Conservation (phyloP, 1,140 invertebrate species). For the Ruditapes philippinarum region DNA sequence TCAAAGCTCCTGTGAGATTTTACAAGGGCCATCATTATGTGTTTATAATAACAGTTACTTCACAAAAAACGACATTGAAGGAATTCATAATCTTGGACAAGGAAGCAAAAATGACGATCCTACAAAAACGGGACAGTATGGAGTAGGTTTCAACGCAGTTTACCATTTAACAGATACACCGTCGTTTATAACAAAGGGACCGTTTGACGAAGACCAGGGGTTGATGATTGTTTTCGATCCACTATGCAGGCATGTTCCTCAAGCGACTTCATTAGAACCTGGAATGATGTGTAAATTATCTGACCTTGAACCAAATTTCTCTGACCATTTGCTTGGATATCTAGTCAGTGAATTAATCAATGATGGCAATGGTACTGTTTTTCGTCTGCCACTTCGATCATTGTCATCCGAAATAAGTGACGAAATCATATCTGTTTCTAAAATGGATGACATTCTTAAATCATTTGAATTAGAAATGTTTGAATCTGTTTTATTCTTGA, state of each 20-base stretch:
- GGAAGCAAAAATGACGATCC: slow-evolving; percentile 76
- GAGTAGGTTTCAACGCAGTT: slow-evolving; percentile 84
- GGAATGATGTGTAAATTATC: slow-evolving; percentile 73
- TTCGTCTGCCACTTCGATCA: slow-evolving; percentile 78
- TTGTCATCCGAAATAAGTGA: slow-evolving; percentile 70
- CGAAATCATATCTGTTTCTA: slow-evolving; percentile 27
- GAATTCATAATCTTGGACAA: slow-evolving; percentile 80
- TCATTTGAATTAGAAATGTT: slow-evolving; percentile 77
- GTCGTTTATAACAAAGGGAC: slow-evolving; percentile 77
- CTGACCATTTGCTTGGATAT: slow-evolving; percentile 74
- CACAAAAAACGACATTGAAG: slow-evolving; percentile 78
- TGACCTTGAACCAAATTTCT: slow-evolving; percentile 67
- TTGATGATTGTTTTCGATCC: slow-evolving; percentile 81
- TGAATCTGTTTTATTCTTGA: slow-evolving; percentile 79
- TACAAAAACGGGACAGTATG: slow-evolving; percentile 80
- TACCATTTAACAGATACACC: slow-evolving; percentile 83
- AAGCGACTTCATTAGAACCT: slow-evolving; percentile 65
- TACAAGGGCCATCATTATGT: slow-evolving; percentile 82
- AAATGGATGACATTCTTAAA: slow-evolving; percentile 68
- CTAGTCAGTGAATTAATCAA: slow-evolving; percentile 22
- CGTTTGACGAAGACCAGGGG: slow-evolving; percentile 67
- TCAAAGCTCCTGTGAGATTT: slow-evolving; percentile 65
- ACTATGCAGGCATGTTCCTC: slow-evolving; percentile 76
- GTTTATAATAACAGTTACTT: slow-evolving; percentile 82
- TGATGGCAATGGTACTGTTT: slow-evolving; percentile 72